phyloP scores from a whole-genome alignment of 2,797 vertebrate genomes.

The Cetoscarus ocellatus region DNA sequence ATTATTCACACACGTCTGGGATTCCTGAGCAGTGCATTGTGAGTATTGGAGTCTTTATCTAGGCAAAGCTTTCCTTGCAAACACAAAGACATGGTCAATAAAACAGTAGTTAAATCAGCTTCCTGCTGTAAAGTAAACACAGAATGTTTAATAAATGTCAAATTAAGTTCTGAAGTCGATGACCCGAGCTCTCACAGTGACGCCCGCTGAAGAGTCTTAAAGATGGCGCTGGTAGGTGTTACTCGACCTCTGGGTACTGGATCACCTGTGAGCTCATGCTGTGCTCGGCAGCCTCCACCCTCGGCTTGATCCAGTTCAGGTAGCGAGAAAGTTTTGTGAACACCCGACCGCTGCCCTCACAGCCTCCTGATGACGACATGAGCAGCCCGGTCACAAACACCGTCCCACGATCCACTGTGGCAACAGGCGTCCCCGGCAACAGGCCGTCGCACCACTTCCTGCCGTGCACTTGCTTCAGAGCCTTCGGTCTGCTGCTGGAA shows the following conservation, averaged over 20 bases:
- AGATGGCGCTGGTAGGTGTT: neutral
- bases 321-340: conserved; percentile 92
- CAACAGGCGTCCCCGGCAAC: conserved; percentile 82
- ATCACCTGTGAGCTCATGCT: conserved; percentile 25
- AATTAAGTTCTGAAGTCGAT: neutral
- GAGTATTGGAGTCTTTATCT: conserved; percentile 37
- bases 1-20: neutral
- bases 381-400: conserved; percentile 91
- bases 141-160: too few relatives aligned
- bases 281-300: conserved; percentile 43
- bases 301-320: conserved; percentile 83
- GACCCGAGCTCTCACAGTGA: too few relatives aligned
- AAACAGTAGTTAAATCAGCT: too few relatives aligned
- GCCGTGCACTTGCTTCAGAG: neutral
- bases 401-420: conserved; percentile 82
- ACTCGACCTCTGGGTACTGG: conserved; percentile 12
- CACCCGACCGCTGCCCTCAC: conserved; percentile 60
- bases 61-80: too few relatives aligned
- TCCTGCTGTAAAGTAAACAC: too few relatives aligned
- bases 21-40: conserved; percentile 27
- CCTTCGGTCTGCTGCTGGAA: neutral
- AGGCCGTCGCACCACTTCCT: neutral
- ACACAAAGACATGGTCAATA: neutral
- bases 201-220: too few relatives aligned
- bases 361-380: conserved; percentile 54